phyloP scores from a whole-genome alignment of 2,113 vertebrate species.

The Microcebus murinus region DNA sequence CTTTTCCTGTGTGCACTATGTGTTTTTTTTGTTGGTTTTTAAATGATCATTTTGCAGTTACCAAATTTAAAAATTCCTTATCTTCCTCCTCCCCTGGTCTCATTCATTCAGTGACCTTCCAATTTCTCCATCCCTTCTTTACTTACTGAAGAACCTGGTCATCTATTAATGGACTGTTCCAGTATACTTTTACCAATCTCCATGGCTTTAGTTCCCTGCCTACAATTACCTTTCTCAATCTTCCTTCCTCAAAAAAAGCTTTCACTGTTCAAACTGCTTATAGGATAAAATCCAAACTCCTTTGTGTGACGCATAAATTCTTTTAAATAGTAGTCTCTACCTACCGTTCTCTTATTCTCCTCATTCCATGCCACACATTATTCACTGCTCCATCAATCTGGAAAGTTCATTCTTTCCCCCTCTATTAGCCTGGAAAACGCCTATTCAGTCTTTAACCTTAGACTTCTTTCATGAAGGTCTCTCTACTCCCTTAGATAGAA shows the following conservation, averaged over 20 bases:
- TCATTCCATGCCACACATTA: neutral
- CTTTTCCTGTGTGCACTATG: neutral
- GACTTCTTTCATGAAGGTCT: neutral
- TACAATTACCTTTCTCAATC: neutral
- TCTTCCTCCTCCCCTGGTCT: neutral
- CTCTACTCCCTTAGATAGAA: neutral
- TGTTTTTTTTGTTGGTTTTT: neutral
- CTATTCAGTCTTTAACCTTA: neutral
- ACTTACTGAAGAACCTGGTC: neutral
- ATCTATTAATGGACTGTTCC: neutral
- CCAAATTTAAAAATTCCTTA: neutral
- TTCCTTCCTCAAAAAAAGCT: neutral
- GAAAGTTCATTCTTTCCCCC: neutral
- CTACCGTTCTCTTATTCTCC: neutral
- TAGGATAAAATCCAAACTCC: neutral
- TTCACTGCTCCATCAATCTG: neutral
- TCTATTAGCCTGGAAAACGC: neutral
- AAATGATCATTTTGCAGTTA: neutral
- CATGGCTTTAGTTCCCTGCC: neutral
- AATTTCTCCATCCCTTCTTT: neutral
- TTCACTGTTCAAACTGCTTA: neutral
- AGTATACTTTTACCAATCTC: neutral
- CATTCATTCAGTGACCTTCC: neutral
- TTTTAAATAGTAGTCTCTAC: neutral
- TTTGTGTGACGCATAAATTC: neutral